Percentiles rank a stretch among this genome's conserved stretches.
These are phyloP conservation scores for Noctua fimbriata DNA, from an alignment of 2,888 invertebrate species.

Conservation along the genomic window DNA sequence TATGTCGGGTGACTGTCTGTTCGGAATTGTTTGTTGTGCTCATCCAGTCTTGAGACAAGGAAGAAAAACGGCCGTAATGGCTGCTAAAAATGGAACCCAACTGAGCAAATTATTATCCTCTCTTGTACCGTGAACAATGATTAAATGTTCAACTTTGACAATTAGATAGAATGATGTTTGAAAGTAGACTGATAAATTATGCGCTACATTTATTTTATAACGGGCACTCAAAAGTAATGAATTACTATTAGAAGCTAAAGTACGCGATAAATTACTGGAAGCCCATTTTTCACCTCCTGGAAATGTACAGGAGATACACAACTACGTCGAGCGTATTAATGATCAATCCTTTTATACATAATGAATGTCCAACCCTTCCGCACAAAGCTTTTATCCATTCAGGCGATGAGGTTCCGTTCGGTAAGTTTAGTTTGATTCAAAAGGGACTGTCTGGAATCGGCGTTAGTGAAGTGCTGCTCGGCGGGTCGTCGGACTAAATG, in stretches of 20 bases:
- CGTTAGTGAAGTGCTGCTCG: slow-evolving; percentile 61
- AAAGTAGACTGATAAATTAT: slow-evolving; percentile 54
- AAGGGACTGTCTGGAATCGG: slow-evolving; percentile 60
- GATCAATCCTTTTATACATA: slow-evolving; percentile 35
- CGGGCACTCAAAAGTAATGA: slow-evolving; percentile 24
- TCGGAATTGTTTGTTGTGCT: slow-evolving; percentile 43
- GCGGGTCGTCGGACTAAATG: slow-evolving; percentile 68
- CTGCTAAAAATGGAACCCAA: slow-evolving; percentile 47
- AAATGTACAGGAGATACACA: slow-evolving; percentile 15
- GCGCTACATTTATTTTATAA: slow-evolving; percentile 46
- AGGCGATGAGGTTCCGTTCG: slow-evolving; percentile 35
- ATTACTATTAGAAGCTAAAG: slow-evolving; percentile 31
- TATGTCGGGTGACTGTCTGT: slow-evolving; percentile 55
- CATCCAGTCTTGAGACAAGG: slow-evolving; percentile 27
- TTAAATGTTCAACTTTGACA: slow-evolving; percentile 60
- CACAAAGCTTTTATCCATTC: slow-evolving; percentile 44
- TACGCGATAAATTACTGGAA: slow-evolving; percentile 20
- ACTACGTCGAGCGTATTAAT: slow-evolving; percentile 28
- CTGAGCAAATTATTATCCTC: slow-evolving; percentile 48
- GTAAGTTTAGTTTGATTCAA: slow-evolving; percentile 58
- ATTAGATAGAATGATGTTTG: slow-evolving; percentile 51
- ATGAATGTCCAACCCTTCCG: slow-evolving; percentile 40
- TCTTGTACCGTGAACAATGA: slow-evolving; percentile 49
- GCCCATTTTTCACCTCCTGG: slow-evolving; percentile 5
- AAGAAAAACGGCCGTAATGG: slow-evolving; percentile 69